phyloP scores from a whole-genome alignment of 1,140 invertebrate genomes.

The Magallana angulata region DNA sequence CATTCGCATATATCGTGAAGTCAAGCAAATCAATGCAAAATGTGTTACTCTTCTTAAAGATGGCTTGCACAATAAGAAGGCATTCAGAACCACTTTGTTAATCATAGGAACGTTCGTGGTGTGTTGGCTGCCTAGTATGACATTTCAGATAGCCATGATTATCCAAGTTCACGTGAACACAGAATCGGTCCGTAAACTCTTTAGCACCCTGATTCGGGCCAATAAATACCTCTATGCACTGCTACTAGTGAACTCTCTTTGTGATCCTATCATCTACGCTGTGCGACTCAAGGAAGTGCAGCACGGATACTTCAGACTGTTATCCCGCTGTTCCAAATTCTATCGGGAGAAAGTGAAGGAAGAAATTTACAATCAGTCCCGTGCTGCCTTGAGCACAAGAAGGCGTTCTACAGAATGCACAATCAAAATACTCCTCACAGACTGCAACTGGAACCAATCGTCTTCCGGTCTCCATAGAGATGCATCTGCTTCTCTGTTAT shows the following conservation, averaged over 20 bases:
- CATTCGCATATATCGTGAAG: constrained; percentile 65
- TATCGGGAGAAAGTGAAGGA: background rate
- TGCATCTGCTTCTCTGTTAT: background rate
- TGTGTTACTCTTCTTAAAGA: constrained; percentile 53
- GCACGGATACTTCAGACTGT: constrained; percentile 61
- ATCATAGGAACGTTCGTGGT: constrained; percentile 86
- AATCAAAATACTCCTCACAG: background rate
- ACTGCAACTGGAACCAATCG: constrained; percentile 3
- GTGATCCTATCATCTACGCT: constrained; percentile 87
- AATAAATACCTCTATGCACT: constrained; percentile 77
- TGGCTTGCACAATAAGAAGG: constrained; percentile 82
- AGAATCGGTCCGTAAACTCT: constrained; percentile 50
- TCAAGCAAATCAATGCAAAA: constrained; percentile 55
- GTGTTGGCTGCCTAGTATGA: constrained; percentile 84
- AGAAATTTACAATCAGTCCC: background rate
- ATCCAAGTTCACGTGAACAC: constrained; percentile 60
- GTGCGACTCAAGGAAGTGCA: constrained; percentile 83
- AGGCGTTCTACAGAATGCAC: constrained; percentile 5
- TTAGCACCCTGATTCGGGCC: constrained; percentile 55
- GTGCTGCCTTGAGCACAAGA: background rate
- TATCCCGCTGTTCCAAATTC: constrained; percentile 32
- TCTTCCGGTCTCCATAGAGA: background rate
- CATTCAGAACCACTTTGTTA: constrained; percentile 84
- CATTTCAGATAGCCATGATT: constrained; percentile 71
- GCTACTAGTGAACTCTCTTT: constrained; percentile 84